Percentiles rank a stretch among this genome's conserved stretches.
phyloP scores from a whole-genome alignment of 2,888 invertebrate species.

The Carpatolechia fugitivella region DNA sequence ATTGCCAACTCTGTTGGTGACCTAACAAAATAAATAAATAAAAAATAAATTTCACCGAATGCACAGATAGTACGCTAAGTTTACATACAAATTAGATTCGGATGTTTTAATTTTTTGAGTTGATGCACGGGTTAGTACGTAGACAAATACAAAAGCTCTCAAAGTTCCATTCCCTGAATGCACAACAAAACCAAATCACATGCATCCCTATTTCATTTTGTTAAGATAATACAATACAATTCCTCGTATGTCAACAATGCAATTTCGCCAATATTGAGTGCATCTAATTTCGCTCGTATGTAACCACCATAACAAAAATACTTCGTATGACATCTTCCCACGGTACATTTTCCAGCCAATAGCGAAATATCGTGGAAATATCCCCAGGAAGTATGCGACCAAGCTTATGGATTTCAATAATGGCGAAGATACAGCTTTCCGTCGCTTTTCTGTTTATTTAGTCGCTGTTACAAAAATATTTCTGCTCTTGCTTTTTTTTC shows the following conservation, averaged over 20 bases:
- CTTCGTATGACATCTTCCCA: background rate
- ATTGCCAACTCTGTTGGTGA: too few relatives aligned
- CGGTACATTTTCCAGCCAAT: background rate
- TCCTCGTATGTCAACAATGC: conserved; percentile 14
- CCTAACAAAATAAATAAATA: too few relatives aligned
- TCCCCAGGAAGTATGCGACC: conserved; percentile 5
- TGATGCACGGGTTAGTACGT: too few relatives aligned
- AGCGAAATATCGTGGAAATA: background rate
- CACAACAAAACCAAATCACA: background rate
- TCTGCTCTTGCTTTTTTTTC: background rate
- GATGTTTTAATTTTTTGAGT: too few relatives aligned
- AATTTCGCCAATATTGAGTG: conserved; percentile 26
- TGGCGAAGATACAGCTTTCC: conserved; percentile 26
- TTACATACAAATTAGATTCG: too few relatives aligned
- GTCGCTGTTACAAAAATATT: conserved; percentile 24
- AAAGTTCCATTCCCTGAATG: too few relatives aligned
- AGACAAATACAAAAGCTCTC: too few relatives aligned
- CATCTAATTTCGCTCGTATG: conserved; percentile 23
- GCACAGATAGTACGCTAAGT: too few relatives aligned
- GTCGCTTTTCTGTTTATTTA: conserved; percentile 26
- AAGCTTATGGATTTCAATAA: conserved; percentile 37
- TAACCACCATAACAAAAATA: too few relatives aligned
- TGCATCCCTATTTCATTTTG: background rate
- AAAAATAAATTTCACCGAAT: too few relatives aligned
- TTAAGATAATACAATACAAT: conserved; percentile 21